Conservation (phyloP, 2,797 vertebrate genomes). For the Poeciliopsis paucimaculata region DNA sequence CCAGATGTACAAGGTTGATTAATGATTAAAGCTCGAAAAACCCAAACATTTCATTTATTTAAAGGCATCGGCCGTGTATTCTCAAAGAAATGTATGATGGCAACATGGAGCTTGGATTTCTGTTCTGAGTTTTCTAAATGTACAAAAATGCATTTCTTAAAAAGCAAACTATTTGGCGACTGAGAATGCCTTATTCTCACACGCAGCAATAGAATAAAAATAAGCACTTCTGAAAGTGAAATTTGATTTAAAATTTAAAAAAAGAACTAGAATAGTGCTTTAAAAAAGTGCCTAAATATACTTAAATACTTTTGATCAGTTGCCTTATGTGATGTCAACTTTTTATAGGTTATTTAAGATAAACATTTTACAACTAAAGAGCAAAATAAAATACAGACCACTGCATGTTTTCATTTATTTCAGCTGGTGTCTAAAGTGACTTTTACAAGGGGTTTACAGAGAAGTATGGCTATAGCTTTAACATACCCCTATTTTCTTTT, state of each 20-base stretch:
- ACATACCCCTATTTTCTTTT: not conserved
- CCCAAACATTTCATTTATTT: not conserved
- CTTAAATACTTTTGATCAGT: not conserved
- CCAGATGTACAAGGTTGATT: constrained; percentile 32
- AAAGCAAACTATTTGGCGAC: not conserved
- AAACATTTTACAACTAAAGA: not conserved
- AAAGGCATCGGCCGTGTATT: not conserved
- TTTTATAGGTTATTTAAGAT: not conserved
- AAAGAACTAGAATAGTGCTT: not conserved
- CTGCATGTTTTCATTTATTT: not conserved
- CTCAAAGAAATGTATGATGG: not conserved
- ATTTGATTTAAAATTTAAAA: not conserved
- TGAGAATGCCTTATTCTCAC: not conserved
- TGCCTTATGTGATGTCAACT: not conserved
- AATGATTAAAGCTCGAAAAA: constrained; percentile 38
- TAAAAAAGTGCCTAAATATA: not conserved
- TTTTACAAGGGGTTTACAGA: not conserved
- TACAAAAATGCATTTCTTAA: too few relatives aligned
- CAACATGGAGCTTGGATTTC: not conserved
- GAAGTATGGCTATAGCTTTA: not conserved
- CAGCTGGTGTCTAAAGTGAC: not conserved
- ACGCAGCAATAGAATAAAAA: not conserved
- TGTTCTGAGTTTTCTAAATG: not conserved
- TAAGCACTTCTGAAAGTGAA: not conserved
- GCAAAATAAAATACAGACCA: not conserved